Conservation (phyloP, 2,797 vertebrate species). For the Nannoperca australis region DNA sequence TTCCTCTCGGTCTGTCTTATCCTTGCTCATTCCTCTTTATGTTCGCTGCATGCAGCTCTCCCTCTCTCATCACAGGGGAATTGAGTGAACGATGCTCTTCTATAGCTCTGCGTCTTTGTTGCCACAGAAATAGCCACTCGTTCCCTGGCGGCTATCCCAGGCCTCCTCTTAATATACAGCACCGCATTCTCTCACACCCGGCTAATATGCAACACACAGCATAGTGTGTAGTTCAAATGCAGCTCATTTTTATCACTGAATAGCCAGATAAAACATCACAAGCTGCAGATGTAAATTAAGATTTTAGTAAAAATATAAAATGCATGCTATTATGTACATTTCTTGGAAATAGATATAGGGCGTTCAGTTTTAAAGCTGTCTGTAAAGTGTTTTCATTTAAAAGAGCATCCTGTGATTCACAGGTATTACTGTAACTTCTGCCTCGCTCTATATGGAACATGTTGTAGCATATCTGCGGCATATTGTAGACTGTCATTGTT, state of each 20-base stretch:
- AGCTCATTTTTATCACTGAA: conserved; percentile 20
- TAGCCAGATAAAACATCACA: conserved; percentile 2
- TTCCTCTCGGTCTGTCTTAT: conserved; percentile 51
- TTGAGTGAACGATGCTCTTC: conserved; percentile 59
- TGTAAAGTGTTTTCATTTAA: not conserved
- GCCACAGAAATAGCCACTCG: conserved; percentile 76
- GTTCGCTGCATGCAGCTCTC: conserved; percentile 53
- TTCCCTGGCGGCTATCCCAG: conserved; percentile 63
- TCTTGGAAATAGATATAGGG: not conserved
- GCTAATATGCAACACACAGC: conserved; percentile 22
- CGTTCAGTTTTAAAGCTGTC: not conserved
- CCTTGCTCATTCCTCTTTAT: conserved; percentile 48
- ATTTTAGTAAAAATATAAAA: not conserved
- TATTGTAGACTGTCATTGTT: conserved; percentile 33
- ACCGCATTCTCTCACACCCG: conserved; percentile 41
- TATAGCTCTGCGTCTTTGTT: conserved; percentile 64
- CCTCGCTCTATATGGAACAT: conserved; percentile 24
- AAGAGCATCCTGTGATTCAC: not conserved
- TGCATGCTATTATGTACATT: not conserved
- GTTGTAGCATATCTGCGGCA: conserved; percentile 19
- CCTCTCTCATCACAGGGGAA: conserved; percentile 61
- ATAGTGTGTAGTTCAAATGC: conserved; percentile 8
- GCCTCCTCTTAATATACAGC: conserved; percentile 51
- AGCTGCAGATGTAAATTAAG: conserved; percentile 3
- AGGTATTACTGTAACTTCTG: conserved; percentile 9